Percentiles rank a stretch among this genome's conserved stretches.
Evolutionary conservation across 2,888 invertebrate genomes (phyloP).

Genomic region (Choristoneura rosaceana): DNA sequence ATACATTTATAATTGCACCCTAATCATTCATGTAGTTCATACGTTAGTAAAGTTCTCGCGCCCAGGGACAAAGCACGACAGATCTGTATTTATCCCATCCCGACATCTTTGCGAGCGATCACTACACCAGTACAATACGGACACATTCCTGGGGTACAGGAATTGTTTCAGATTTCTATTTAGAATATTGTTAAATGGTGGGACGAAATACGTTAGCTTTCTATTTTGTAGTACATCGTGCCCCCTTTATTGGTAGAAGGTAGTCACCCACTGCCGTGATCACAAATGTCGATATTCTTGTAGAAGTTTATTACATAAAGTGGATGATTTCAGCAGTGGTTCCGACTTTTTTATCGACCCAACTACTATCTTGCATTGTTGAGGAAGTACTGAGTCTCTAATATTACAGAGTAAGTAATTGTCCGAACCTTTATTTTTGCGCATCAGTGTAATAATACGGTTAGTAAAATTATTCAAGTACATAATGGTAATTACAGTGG

Average conservation of each 20-base stretch:
- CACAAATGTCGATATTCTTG: not conserved
- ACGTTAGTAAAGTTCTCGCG: conserved; percentile 59
- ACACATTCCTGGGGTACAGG: conserved; percentile 30
- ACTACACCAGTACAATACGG: conserved; percentile 43
- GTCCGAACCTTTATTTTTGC: no score
- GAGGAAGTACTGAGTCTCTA: no score
- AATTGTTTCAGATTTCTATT: conserved; percentile 29
- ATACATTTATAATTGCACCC: conserved; percentile 45
- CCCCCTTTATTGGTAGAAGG: not conserved
- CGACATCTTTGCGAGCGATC: conserved; percentile 55
- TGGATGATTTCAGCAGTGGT: no score
- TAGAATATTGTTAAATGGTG: conserved; percentile 11
- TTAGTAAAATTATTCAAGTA: no score
- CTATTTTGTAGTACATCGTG: not conserved
- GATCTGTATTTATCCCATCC: conserved; percentile 73
- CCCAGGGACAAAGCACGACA: conserved; percentile 63
- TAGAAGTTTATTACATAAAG: not conserved
- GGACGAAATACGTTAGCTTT: not conserved
- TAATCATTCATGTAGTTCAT: conserved; percentile 47
- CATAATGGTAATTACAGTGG: no score
- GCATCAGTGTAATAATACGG: no score
- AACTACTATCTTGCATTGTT: no score
- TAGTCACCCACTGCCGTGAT: not conserved
- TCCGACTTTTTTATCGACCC: no score
- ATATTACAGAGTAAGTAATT: no score